These are phyloP conservation scores for Tiliqua scincoides DNA, from an alignment of 2,113 vertebrate genomes.

Conservation along the genomic window DNA sequence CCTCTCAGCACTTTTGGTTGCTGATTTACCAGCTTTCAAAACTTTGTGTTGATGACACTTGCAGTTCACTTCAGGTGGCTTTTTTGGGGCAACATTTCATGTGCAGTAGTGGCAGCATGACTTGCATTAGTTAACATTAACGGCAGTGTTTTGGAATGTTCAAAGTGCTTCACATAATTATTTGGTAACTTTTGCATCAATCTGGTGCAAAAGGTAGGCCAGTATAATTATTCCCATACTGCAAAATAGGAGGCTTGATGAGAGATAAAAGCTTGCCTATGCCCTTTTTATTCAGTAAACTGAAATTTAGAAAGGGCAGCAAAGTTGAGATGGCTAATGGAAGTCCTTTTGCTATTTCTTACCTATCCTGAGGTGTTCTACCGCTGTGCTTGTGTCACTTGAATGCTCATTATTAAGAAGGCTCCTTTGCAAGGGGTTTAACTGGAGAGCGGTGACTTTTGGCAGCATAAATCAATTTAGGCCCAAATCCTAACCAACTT, in stretches of 20 bases:
- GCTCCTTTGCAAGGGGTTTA: background rate
- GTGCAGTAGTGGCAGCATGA: background rate
- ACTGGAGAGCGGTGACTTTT: too few relatives aligned
- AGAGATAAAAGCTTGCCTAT: background rate
- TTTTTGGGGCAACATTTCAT: slow-evolving; percentile 10
- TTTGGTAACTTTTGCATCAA: background rate
- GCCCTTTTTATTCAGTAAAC: background rate
- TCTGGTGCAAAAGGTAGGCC: background rate
- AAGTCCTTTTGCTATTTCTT: background rate
- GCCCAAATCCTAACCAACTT: too few relatives aligned
- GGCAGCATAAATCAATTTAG: background rate
- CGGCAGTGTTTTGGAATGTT: background rate
- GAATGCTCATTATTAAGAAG: background rate
- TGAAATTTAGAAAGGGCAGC: background rate
- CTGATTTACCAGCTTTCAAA: background rate
- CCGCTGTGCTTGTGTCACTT: background rate
- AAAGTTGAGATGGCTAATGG: background rate
- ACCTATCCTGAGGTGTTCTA: background rate
- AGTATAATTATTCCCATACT: background rate
- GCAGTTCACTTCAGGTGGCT: background rate
- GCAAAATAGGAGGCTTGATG: too few relatives aligned
- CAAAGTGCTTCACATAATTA: background rate
- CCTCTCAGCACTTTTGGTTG: background rate
- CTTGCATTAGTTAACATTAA: background rate
- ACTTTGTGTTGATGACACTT: slow-evolving; percentile 21